Base-by-base conservation (phyloP, 2,113 vertebrate species). In the Oryzias javanicus region DNA sequence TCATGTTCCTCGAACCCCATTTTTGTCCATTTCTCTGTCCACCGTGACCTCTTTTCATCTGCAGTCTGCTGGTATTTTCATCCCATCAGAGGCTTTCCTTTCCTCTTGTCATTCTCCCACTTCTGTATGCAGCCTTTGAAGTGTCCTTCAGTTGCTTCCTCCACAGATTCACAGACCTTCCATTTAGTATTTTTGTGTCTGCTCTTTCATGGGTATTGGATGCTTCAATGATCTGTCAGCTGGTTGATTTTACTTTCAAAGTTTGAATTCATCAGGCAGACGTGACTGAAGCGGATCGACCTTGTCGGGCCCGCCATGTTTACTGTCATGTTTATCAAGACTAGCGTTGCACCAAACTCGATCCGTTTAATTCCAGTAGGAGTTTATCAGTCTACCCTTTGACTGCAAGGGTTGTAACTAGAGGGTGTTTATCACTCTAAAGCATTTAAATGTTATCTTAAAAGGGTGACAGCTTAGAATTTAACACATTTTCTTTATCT, bases 31-130 rank as follows among this genome's bases (percentile, higher is more conserved):
- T 64, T 67, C 62, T 77, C 79, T 73, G 44, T 63, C 44, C 51
- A 46, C 35, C 65, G 44, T 75, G 76, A 62, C 69, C 70, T 72
- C 67, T 47, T 54, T 79, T 71, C 51, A 64, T 83, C 68, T 52
- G 2, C 22, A 15, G 22, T 40, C 17, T 18, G 52, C 44, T 63
- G 48, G 66, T 53, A 80, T 70, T 80, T 69, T 65, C 74, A 70
- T 64, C 44, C 48, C 3, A 16, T 70, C 58, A 51, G 41, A 56
- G 35, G 19, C 25, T 52, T 22, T 40, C 17, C 40, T 46, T 17
- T 45, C 4, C 14, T 27, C 50, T 53, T 27, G 16, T 13, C 45
- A 49, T 24, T 0, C 47, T 50, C 48, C 60, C 6, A 1, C 44
- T 55, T 65, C 61, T 48, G 55, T 63, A 60, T 55, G 54, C 64